These are phyloP conservation scores for Drosophila lacertosa DNA, from an alignment of 1,140 invertebrate genomes.

Conservation along the genomic window DNA sequence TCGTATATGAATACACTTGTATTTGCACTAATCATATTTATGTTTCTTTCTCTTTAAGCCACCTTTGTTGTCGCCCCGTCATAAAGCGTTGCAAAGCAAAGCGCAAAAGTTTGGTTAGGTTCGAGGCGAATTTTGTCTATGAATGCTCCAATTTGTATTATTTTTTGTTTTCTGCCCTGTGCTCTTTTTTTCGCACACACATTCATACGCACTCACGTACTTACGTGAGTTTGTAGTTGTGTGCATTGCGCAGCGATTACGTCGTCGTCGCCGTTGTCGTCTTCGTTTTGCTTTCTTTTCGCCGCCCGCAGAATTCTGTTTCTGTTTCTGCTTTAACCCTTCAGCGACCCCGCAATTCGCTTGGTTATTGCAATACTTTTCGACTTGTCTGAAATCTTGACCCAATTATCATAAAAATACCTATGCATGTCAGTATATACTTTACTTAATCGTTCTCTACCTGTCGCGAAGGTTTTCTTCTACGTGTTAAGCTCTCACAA, in stretches of 20 bases:
- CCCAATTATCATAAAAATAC: slow-evolving; percentile 8
- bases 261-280: slow-evolving; percentile 55
- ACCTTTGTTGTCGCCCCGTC: slow-evolving; percentile 22
- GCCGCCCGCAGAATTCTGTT: slow-evolving; percentile 45
- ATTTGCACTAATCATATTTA: slow-evolving; percentile 51
- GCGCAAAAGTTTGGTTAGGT: slow-evolving; percentile 71
- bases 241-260: slow-evolving; percentile 75
- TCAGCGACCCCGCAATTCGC: slow-evolving; percentile 24
- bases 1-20: not conserved
- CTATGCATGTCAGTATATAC: not conserved
- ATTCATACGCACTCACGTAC: slow-evolving; percentile 6
- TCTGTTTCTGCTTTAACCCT: slow-evolving; percentile 65
- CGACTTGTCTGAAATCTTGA: slow-evolving; percentile 8
- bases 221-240: slow-evolving; percentile 13
- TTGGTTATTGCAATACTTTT: slow-evolving; percentile 5
- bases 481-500: slow-evolving; percentile 26
- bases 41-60: slow-evolving; percentile 50
- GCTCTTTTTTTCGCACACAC: slow-evolving; percentile 23
- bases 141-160: slow-evolving; percentile 59
- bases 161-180: slow-evolving; percentile 9
- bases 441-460: slow-evolving; percentile 10
- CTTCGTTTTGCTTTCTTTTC: slow-evolving; percentile 52
- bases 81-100: slow-evolving; percentile 15
- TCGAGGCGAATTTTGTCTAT: slow-evolving; percentile 30
- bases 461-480: slow-evolving; percentile 31